Conservation (phyloP, 2,113 vertebrate species). For the Elanus axillaris region DNA sequence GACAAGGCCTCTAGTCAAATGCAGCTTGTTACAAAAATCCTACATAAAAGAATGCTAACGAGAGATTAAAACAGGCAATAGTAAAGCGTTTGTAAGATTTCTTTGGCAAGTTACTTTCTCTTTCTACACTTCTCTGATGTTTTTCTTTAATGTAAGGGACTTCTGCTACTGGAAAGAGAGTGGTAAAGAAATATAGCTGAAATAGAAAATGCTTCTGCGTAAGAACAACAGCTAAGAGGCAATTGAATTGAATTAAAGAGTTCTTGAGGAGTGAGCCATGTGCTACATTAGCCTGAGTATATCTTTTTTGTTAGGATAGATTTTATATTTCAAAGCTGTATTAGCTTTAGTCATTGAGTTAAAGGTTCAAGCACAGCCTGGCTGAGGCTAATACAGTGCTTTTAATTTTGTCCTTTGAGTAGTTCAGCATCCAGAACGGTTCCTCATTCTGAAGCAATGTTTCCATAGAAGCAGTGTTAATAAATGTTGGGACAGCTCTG, state of each 20-base stretch:
- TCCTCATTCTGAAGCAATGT: not conserved
- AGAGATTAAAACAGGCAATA: not conserved
- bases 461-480: not conserved
- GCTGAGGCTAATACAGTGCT: not conserved
- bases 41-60: not conserved
- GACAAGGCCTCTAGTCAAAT: not conserved
- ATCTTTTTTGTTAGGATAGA: not conserved
- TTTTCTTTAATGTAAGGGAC: not conserved
- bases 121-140: not conserved
- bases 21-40: not conserved
- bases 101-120: not conserved
- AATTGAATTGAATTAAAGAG: not conserved
- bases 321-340: not conserved
- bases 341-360: not conserved
- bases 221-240: not conserved
- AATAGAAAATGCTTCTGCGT: not conserved
- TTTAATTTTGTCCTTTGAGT: not conserved
- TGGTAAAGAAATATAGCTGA: not conserved
- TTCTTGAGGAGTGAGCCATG: not conserved
- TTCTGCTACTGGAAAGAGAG: not conserved
- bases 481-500: not conserved
- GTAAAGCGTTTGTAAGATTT: not conserved
- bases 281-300: not conserved
- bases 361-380: not conserved
- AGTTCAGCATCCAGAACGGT: not conserved